A percentile compares a stretch with the other conserved stretches of the same genome.
phyloP scores from a whole-genome alignment of 2,797 vertebrate species.

The Sternotherus odoratus region DNA sequence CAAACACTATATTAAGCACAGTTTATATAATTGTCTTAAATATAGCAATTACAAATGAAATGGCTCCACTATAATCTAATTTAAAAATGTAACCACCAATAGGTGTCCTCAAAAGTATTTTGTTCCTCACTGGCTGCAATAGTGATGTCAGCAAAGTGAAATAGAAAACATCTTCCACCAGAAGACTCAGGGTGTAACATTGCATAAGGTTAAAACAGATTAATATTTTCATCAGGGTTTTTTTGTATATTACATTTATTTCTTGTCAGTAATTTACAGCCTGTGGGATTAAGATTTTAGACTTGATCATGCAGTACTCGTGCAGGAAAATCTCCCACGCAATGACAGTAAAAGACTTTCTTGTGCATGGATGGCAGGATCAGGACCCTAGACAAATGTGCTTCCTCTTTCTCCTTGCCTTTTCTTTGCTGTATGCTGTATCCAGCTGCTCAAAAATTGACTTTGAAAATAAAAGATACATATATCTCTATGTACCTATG shows the following conservation, averaged over 20 bases:
- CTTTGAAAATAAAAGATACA: not conserved
- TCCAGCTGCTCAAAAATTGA: not conserved
- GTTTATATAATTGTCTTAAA: not conserved
- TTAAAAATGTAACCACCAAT: not conserved
- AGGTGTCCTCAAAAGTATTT: not conserved
- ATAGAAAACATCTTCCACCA: not conserved
- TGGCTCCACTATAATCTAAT: not conserved
- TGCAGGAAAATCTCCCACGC: not conserved
- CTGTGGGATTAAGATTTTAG: not conserved
- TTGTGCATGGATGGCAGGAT: not conserved
- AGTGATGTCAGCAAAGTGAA: not conserved
- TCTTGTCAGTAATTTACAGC: not conserved
- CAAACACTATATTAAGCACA: not conserved
- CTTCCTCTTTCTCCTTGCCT: not conserved
- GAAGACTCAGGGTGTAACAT: not conserved
- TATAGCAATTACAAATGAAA: not conserved
- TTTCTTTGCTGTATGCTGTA: not conserved
- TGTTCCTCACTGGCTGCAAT: not conserved
- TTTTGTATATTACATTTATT: not conserved
- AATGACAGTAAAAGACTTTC: not conserved
- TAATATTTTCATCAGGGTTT: not conserved
- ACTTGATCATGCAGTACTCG: not conserved
- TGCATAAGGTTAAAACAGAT: not conserved
- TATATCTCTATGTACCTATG: not conserved
- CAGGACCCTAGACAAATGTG: not conserved